Conservation (phyloP, 2,797 vertebrate genomes). For the Tauraco hartlaubi region DNA sequence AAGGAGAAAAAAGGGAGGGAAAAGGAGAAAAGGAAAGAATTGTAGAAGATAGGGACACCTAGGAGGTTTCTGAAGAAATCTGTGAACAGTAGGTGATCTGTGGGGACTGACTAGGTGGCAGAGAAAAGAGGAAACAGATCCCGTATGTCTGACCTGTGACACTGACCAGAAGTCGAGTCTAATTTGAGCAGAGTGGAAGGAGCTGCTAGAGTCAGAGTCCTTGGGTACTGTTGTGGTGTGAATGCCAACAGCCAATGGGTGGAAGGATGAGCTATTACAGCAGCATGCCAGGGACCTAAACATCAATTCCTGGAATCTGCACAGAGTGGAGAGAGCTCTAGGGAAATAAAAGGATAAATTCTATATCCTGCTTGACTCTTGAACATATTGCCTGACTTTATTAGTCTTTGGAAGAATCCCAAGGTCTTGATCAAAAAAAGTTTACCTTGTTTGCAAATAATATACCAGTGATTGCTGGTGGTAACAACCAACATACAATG, state of each 20-base stretch:
- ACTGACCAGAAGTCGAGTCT: not conserved
- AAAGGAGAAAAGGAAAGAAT: not conserved
- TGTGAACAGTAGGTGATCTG: not conserved
- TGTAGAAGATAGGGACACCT: not conserved
- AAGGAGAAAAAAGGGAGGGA: not conserved
- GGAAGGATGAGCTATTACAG: not conserved
- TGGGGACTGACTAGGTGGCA: not conserved
- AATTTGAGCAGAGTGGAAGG: not conserved
- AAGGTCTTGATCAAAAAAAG: not conserved
- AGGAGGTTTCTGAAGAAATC: not conserved
- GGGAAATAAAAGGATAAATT: not conserved
- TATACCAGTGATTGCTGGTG: not conserved
- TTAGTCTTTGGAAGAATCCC: not conserved
- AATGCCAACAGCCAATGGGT: not conserved
- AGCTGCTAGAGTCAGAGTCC: not conserved
- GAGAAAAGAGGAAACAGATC: not conserved
- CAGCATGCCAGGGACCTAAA: not conserved
- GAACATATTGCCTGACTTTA: not conserved
- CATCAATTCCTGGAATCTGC: not conserved
- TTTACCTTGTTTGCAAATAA: not conserved
- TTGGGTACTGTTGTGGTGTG: rapidly evolving
- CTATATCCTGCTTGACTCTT: not conserved
- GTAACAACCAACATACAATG: not conserved
- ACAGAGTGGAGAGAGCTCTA: not conserved
- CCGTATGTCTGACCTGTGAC: not conserved